A percentile compares a stretch with the other conserved stretches of the same genome.
phyloP scores from a whole-genome alignment of 2,113 vertebrate species.

The Sapajus apella region DNA sequence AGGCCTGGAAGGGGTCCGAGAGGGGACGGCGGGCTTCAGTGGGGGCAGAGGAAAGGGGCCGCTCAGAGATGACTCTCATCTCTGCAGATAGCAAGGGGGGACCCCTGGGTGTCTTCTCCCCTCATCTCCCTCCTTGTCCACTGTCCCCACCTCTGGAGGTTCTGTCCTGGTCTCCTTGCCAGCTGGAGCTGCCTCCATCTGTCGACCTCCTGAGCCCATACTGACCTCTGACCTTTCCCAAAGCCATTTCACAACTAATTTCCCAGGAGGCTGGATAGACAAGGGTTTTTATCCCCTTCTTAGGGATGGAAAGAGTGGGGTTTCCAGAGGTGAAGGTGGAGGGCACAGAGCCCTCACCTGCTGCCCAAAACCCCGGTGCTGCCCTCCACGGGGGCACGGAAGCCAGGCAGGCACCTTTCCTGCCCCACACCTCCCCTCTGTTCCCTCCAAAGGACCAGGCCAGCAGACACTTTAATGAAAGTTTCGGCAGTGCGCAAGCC shows the following conservation, averaged over 20 bases:
- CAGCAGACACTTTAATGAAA: slow-evolving; percentile 20
- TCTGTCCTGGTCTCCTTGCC: neutral
- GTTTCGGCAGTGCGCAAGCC: neutral
- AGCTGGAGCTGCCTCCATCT: neutral
- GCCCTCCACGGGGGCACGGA: neutral
- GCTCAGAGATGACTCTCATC: neutral
- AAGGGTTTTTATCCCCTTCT: neutral
- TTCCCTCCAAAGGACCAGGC: neutral
- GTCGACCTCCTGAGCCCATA: neutral
- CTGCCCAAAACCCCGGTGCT: neutral
- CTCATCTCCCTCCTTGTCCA: neutral
- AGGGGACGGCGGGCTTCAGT: neutral
- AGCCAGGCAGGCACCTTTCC: neutral
- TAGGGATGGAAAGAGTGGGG: neutral
- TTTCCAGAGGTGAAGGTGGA: neutral
- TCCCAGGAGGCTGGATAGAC: neutral
- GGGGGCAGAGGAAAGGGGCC: neutral
- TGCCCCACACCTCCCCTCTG: neutral
- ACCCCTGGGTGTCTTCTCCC: neutral
- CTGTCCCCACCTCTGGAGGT: neutral
- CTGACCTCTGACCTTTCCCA: slow-evolving; percentile 12
- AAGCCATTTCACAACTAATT: neutral
- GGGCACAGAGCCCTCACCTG: neutral
- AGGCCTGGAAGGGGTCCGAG: neutral
- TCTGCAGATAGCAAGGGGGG: neutral